Percentiles rank a stretch among this genome's conserved stretches.
phyloP scores from a whole-genome alignment of 2,888 invertebrate species.

The Limnephilus rhombicus region DNA sequence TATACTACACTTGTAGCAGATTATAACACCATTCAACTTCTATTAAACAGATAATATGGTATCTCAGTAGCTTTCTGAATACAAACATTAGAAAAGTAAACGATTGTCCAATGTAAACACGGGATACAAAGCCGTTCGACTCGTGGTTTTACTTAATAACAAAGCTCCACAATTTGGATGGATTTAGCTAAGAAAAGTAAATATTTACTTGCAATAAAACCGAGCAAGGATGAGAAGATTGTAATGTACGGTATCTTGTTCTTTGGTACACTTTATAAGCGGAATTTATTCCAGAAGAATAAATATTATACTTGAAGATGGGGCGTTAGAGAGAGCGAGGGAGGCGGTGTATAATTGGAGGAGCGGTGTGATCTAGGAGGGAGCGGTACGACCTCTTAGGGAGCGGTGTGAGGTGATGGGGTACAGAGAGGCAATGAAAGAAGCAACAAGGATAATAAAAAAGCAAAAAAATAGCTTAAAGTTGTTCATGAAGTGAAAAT shows the following conservation, averaged over 20 bases:
- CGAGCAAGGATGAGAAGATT: not conserved
- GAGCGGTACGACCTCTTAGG: no score
- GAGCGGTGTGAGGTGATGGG: no score
- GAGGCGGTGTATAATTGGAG: no score
- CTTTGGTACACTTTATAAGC: not conserved
- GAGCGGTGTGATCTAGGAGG: no score
- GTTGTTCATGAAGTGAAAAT: no score
- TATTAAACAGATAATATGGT: not conserved
- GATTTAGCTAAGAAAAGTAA: not conserved
- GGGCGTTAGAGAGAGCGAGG: no score
- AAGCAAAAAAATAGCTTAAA: no score
- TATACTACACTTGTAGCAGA: not conserved
- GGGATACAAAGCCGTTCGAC: not conserved
- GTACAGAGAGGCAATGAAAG: no score
- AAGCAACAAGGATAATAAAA: no score
- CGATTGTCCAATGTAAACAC: not conserved
- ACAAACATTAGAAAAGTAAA: not conserved
- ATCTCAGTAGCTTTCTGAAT: not conserved
- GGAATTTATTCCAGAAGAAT: not conserved
- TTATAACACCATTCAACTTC: not conserved
- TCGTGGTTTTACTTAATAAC: slow-evolving; percentile 16
- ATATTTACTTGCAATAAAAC: slow-evolving; percentile 21
- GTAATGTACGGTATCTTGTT: not conserved
- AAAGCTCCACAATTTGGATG: not conserved
- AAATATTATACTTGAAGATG: not conserved